Conservation (phyloP, 2,888 invertebrate species). For the Tetropium fuscum region DNA sequence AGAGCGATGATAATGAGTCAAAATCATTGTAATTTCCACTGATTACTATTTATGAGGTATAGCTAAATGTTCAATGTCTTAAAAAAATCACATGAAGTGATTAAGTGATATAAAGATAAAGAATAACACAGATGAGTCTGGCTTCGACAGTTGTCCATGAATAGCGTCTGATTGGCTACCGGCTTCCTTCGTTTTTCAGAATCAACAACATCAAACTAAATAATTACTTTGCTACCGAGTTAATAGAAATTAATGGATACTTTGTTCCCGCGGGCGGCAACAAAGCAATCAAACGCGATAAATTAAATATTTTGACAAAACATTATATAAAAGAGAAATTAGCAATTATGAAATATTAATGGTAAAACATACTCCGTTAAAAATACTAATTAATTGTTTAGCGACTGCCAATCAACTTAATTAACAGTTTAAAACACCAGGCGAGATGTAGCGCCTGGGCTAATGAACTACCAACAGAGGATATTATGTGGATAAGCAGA, state of each 20-base stretch:
- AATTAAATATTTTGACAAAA: constrained; percentile 9
- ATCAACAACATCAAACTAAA: constrained; percentile 17
- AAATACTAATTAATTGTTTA: no score
- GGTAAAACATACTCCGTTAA: no score
- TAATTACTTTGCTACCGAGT: constrained; percentile 13
- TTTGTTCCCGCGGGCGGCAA: constrained; percentile 3
- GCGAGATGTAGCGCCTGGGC: no score
- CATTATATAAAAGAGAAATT: background rate
- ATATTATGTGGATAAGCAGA: no score
- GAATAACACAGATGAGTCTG: background rate
- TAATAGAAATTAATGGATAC: constrained; percentile 20
- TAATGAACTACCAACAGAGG: no score
- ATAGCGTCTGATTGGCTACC: constrained; percentile 5
- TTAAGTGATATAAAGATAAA: background rate
- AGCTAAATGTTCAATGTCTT: no score
- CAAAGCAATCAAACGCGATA: background rate
- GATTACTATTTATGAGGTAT: no score
- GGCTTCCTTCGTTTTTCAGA: constrained; percentile 1
- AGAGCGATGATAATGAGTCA: no score
- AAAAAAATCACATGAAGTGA: no score
- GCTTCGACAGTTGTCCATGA: constrained; percentile 3
- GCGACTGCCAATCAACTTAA: no score
- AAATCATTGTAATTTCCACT: no score
- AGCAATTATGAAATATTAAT: background rate
- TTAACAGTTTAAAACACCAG: no score